Evolutionary conservation across 2,797 vertebrate genomes (phyloP).

Genomic region (Cynodonichthys magdalenae): DNA sequence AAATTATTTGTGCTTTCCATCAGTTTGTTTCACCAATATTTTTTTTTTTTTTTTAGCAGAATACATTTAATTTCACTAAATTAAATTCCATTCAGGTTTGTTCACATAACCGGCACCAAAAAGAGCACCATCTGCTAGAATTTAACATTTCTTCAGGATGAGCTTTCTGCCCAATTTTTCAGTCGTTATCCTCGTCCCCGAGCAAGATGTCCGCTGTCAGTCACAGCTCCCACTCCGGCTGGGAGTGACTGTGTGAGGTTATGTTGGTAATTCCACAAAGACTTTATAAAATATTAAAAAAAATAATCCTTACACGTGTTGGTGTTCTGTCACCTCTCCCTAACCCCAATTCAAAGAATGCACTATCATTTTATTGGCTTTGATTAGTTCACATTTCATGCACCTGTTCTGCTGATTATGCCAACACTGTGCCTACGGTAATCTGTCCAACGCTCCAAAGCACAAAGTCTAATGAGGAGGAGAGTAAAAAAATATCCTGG

Average conservation of each 20-base stretch:
- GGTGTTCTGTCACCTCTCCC: slow-evolving; percentile 2
- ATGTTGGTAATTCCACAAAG: slow-evolving; percentile 40
- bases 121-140: slow-evolving; percentile 7
- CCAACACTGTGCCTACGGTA: too few relatives aligned
- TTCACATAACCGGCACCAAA: background rate
- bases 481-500: too few relatives aligned
- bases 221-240: slow-evolving; percentile 27
- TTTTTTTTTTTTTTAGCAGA: slow-evolving; percentile 35
- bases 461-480: too few relatives aligned
- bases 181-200: background rate
- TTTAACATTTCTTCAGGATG: slow-evolving; percentile 20
- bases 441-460: too few relatives aligned
- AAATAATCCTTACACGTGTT: slow-evolving; percentile 31
- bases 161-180: slow-evolving; percentile 15
- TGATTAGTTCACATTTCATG: too few relatives aligned
- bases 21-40: background rate
- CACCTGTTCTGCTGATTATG: too few relatives aligned
- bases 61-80: slow-evolving; percentile 21
- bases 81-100: slow-evolving; percentile 31
- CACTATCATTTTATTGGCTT: too few relatives aligned
- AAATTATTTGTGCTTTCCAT: slow-evolving; percentile 37
- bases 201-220: slow-evolving; percentile 25
- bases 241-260: slow-evolving; percentile 35
- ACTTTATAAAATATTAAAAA: slow-evolving; percentile 33
- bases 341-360: slow-evolving; percentile 7